A percentile compares a stretch with the other conserved stretches of the same genome.
phyloP scores from a whole-genome alignment of 2,888 invertebrate species.

The Microplitis manilae region DNA sequence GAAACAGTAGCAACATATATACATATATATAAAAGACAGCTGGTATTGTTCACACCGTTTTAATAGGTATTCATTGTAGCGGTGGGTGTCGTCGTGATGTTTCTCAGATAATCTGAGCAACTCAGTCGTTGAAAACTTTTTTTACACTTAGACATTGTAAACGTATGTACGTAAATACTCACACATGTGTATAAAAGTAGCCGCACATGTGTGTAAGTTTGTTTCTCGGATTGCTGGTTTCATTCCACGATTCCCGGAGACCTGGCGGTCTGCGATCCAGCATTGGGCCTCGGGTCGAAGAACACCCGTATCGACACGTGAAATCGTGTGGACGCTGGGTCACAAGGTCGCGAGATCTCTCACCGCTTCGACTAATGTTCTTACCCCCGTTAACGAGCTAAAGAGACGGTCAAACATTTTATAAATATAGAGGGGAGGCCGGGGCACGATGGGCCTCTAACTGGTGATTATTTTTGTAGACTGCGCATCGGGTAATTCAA shows the following conservation, averaged over 20 bases:
- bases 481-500: neutral
- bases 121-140: neutral
- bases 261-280: neutral
- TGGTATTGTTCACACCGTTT: constrained; percentile 67
- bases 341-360: constrained; percentile 55
- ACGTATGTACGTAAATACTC: no score
- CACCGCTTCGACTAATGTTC: constrained; percentile 53
- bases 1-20: constrained; percentile 35
- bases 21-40: neutral
- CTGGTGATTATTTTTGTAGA: neutral
- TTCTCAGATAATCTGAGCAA: constrained; percentile 8
- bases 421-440: neutral
- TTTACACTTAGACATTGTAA: neutral
- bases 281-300: constrained; percentile 30
- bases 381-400: constrained; percentile 45
- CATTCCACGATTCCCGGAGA: constrained; percentile 2
- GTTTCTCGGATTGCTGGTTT: neutral
- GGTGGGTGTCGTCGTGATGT: constrained; percentile 31
- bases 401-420: neutral
- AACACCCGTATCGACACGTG: constrained; percentile 52
- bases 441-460: no score
- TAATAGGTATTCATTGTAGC: constrained; percentile 68
- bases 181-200: no score
- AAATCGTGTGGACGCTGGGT: constrained; percentile 52
- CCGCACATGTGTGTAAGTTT: neutral